These are phyloP conservation scores for Rhinoraja longicauda DNA, from an alignment of 2,797 vertebrate species.

Conservation along the genomic window DNA sequence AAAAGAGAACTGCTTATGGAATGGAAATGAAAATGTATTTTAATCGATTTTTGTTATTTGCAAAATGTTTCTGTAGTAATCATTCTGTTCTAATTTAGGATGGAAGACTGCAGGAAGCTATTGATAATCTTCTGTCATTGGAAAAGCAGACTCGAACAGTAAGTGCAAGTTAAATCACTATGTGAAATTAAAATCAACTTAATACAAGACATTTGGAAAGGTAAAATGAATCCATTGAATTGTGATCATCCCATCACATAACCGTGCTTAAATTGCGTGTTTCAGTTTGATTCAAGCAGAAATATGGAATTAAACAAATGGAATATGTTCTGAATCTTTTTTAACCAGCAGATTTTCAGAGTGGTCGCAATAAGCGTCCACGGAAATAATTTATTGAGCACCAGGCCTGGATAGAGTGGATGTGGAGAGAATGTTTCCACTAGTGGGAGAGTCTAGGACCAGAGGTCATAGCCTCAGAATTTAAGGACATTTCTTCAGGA, in stretches of 20 bases:
- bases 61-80: background rate
- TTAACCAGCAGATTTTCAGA: background rate
- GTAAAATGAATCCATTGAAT: background rate
- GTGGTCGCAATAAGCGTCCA: background rate
- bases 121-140: slow-evolving; percentile 86
- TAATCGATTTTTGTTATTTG: no score
- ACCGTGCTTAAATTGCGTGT: background rate
- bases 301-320: background rate
- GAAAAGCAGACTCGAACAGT: slow-evolving; percentile 97
- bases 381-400: background rate
- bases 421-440: no score
- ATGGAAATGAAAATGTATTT: background rate
- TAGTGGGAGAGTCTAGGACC: no score
- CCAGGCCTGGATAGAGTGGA: no score
- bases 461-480: no score
- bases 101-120: slow-evolving; percentile 90
- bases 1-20: background rate
- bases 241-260: background rate
- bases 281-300: background rate
- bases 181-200: background rate
- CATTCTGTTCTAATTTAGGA: slow-evolving; percentile 61
- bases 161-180: slow-evolving; percentile 49
- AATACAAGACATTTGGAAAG: background rate
- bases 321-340: background rate
- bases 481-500: no score